phyloP scores from a whole-genome alignment of 2,888 invertebrate species.

The Rotaria magnacalcarata region DNA sequence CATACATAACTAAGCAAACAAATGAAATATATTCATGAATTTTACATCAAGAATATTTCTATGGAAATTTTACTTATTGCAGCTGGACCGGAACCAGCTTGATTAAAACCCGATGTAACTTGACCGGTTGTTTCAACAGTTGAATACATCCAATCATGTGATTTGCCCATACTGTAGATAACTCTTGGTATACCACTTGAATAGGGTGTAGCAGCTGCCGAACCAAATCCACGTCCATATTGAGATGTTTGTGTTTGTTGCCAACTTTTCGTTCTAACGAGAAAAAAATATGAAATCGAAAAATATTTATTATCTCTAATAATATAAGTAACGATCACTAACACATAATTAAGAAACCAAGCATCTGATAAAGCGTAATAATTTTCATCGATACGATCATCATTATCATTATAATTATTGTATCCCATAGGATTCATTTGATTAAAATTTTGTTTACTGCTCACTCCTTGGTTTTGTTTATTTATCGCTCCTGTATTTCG shows the following conservation, averaged over 20 bases:
- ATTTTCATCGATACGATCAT: not conserved
- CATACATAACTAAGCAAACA: not conserved
- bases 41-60: not conserved
- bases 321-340: not conserved
- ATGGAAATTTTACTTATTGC: not conserved
- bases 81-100: not conserved
- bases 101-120: not conserved
- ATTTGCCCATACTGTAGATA: constrained; percentile 12
- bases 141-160: constrained; percentile 23
- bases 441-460: not conserved
- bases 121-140: constrained; percentile 4
- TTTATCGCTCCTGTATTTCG: not conserved
- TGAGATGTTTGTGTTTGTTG: not conserved
- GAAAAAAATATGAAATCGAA: not conserved
- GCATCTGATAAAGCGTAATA: constrained; percentile 17
- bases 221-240: constrained; percentile 22
- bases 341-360: constrained; percentile 15
- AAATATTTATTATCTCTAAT: not conserved
- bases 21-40: not conserved
- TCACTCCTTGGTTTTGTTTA: not conserved
- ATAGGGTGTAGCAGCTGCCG: constrained; percentile 19
- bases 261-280: not conserved
- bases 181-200: not conserved
- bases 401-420: not conserved
- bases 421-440: not conserved